These are phyloP conservation scores for Thecophora atra DNA, from an alignment of 2,888 invertebrate species.

Conservation along the genomic window DNA sequence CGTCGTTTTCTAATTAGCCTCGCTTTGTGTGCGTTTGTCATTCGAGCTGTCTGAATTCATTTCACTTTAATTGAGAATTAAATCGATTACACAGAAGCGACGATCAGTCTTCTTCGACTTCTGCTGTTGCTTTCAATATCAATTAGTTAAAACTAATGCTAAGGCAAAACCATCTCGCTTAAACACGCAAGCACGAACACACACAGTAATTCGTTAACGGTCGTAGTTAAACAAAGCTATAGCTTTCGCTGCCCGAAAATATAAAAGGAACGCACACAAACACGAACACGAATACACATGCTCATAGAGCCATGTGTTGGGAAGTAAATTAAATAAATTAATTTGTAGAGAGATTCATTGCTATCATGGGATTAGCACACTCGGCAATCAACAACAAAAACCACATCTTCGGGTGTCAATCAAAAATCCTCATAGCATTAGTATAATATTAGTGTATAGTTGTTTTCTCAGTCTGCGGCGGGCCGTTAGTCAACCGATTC, in stretches of 20 bases:
- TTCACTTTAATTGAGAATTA: constrained; percentile 45
- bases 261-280: constrained; percentile 15
- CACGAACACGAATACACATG: constrained; percentile 7
- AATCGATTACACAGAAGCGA: no score
- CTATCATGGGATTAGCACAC: constrained; percentile 14
- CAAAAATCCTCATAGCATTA: no score
- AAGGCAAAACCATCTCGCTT: not conserved
- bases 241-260: constrained; percentile 21
- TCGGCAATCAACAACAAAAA: not conserved
- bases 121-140: constrained; percentile 47
- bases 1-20: constrained; percentile 44
- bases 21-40: constrained; percentile 38
- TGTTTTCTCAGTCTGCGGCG: no score
- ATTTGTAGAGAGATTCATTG: constrained; percentile 24
- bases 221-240: constrained; percentile 23
- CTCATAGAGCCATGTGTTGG: constrained; percentile 10
- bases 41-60: constrained; percentile 47
- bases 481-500: no score
- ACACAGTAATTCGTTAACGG: not conserved
- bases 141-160: constrained; percentile 41
- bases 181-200: constrained; percentile 14
- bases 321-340: constrained; percentile 35
- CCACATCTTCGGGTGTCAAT: no score
- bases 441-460: no score
- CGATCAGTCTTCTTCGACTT: constrained; percentile 1